A percentile compares a stretch with the other conserved stretches of the same genome.
Evolutionary conservation across 2,888 invertebrate species (phyloP).

Genomic region (Netelia fuscicornis): DNA sequence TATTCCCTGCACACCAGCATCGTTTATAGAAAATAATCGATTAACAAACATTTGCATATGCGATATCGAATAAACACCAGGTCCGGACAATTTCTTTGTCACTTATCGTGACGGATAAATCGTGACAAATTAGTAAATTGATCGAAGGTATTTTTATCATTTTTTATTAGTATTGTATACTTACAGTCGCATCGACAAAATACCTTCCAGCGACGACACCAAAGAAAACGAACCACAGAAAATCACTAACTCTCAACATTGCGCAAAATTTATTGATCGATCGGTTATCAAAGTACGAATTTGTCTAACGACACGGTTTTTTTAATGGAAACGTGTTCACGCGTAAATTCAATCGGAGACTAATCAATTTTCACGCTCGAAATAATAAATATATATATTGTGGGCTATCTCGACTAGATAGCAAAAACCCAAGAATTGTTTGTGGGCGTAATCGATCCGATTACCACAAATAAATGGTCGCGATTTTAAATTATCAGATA

Average conservation of each 20-base stretch:
- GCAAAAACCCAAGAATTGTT: not conserved
- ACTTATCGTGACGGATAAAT: not conserved
- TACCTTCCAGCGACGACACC: constrained; percentile 23
- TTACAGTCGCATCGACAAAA: constrained; percentile 38
- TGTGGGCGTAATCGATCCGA: not conserved
- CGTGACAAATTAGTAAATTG: not conserved
- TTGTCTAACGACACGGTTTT: not conserved
- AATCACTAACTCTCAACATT: constrained; percentile 38
- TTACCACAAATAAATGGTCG: not conserved
- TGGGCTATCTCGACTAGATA: not conserved
- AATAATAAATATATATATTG: not conserved
- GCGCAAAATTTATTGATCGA: constrained; percentile 1
- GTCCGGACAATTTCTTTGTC: not conserved
- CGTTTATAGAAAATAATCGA: constrained; percentile 20
- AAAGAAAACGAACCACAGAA: constrained; percentile 33
- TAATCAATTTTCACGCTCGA: not conserved
- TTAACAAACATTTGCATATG: not conserved
- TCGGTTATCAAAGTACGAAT: not conserved
- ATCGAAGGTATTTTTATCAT: not conserved
- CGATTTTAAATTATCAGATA: not conserved
- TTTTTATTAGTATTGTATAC: not conserved
- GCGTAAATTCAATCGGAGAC: not conserved
- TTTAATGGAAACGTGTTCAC: too few species aligned
- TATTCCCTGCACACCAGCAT: constrained; percentile 58
- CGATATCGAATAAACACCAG: not conserved